phyloP scores from a whole-genome alignment of 2,113 vertebrate genomes.

The Sorex fumeus region DNA sequence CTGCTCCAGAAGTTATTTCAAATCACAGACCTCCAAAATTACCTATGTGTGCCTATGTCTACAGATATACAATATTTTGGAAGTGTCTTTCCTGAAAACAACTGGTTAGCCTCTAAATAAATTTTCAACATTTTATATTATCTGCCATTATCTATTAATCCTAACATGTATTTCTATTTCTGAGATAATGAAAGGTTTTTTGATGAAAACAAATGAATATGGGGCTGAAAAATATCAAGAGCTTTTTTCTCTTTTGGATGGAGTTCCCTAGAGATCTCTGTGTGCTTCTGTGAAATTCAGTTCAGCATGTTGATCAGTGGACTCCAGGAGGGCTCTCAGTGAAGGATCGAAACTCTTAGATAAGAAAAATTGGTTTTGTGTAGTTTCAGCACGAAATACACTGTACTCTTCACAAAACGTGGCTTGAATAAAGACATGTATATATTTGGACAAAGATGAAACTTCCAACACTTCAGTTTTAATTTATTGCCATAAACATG shows the following conservation, averaged over 20 bases:
- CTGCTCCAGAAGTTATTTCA: neutral
- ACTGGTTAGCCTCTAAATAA: conserved; percentile 47
- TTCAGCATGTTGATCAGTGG: conserved; percentile 19
- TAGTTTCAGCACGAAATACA: neutral
- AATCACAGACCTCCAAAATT: neutral
- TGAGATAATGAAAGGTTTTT: neutral
- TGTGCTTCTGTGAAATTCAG: conserved; percentile 11
- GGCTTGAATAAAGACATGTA: neutral
- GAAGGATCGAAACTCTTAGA: neutral
- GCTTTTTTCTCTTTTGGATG: neutral
- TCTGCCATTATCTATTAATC: neutral
- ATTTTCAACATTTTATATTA: neutral
- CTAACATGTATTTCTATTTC: neutral
- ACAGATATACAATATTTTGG: neutral
- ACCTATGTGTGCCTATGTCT: neutral
- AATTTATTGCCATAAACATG: conserved; percentile 1
- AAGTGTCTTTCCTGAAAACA: conserved; percentile 17
- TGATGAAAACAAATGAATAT: neutral
- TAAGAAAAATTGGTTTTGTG: conserved; percentile 18
- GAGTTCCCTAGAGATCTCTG: neutral
- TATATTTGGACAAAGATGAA: conserved; percentile 9
- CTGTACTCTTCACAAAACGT: neutral
- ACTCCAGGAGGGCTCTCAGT: neutral
- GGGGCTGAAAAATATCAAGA: neutral
- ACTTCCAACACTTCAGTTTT: conserved; percentile 2